phyloP scores from a whole-genome alignment of 2,888 invertebrate species.

The Catocala nupta region DNA sequence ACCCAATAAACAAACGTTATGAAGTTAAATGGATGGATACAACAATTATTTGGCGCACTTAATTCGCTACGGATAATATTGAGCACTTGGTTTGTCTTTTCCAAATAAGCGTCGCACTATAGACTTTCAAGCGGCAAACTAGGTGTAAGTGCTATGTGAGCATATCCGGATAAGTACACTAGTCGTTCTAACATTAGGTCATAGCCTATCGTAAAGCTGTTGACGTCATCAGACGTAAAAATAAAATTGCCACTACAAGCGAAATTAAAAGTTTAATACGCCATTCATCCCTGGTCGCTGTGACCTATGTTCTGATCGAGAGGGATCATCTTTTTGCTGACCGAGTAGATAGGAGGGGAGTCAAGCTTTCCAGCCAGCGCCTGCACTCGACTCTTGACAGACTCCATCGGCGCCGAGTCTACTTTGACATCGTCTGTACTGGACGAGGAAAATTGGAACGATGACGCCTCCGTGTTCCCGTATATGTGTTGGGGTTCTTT shows the following conservation, averaged over 20 bases:
- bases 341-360: slow-evolving; percentile 78
- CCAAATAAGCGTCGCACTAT: slow-evolving; percentile 62
- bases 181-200: slow-evolving; percentile 54
- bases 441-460: slow-evolving; percentile 65
- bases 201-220: slow-evolving; percentile 70
- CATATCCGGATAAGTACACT: slow-evolving; percentile 64
- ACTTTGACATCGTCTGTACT: slow-evolving; percentile 75
- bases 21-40: slow-evolving; percentile 54
- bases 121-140: slow-evolving; percentile 60
- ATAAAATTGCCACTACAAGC: slow-evolving; percentile 71
- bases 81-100: slow-evolving; percentile 68
- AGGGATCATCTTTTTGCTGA: slow-evolving; percentile 79
- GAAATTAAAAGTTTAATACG: slow-evolving; percentile 47
- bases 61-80: slow-evolving; percentile 54
- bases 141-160: slow-evolving; percentile 52
- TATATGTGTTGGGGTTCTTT: slow-evolving; percentile 80
- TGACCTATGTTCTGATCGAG: slow-evolving; percentile 71
- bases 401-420: slow-evolving; percentile 76
- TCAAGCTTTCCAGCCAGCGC: slow-evolving; percentile 78
- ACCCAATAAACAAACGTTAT: slow-evolving; percentile 30
- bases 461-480: slow-evolving; percentile 74
- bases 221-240: slow-evolving; percentile 52
- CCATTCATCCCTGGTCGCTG: slow-evolving; percentile 74
- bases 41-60: slow-evolving; percentile 57
- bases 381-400: slow-evolving; percentile 80